phyloP scores from a whole-genome alignment of 2,888 invertebrate genomes.

The Tricholauxania praeusta region DNA sequence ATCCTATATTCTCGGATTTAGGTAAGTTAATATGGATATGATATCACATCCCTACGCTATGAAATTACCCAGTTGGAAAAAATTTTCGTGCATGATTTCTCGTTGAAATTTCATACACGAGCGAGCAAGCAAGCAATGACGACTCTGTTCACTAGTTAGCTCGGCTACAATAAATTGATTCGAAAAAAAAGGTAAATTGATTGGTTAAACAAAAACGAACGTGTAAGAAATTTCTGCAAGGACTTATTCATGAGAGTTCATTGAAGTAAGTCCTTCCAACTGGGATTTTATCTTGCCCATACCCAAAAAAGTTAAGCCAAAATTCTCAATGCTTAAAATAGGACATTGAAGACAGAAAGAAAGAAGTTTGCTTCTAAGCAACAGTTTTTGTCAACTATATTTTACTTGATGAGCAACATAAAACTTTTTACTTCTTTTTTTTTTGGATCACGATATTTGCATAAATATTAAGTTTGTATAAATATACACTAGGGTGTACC shows the following conservation, averaged over 20 bases:
- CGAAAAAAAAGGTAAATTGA: too few relatives aligned
- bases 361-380: constrained; percentile 34
- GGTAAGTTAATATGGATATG: constrained; percentile 61
- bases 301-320: too few relatives aligned
- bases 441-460: background rate
- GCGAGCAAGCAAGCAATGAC: too few relatives aligned
- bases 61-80: background rate
- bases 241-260: too few relatives aligned
- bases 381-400: constrained; percentile 32
- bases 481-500: too few relatives aligned
- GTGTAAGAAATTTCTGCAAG: too few relatives aligned
- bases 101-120: too few relatives aligned
- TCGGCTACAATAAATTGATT: too few relatives aligned
- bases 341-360: background rate
- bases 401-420: constrained; percentile 10
- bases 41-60: background rate
- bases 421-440: background rate
- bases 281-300: too few relatives aligned
- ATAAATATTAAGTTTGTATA: background rate
- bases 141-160: too few relatives aligned
- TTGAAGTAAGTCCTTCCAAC: too few relatives aligned
- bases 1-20: constrained; percentile 64
- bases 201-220: too few relatives aligned
- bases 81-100: background rate
- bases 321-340: background rate